Evolutionary conservation across 2,113 vertebrate species (phyloP), one percentile per base, ranked within the genome.

Genomic region (Scatophagus argus): DNA sequence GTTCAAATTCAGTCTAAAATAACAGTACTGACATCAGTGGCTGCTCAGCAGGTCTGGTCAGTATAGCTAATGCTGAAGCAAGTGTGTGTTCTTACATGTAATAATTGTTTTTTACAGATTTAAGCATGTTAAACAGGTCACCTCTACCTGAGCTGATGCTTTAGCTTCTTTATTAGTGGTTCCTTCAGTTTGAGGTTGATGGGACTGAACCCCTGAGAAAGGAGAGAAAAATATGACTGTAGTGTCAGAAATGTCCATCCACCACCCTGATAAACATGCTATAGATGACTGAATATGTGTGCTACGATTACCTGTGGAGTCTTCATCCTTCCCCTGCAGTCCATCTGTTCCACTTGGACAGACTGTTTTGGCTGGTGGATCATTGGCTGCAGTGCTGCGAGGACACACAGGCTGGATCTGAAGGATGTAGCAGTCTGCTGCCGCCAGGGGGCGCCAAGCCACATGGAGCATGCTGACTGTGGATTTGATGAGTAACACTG

Each of bases 381-480:
- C 52, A 12, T 47, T 29, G 29, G 31, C n/a, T 25, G 64, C 27
- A 2, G 78, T 5, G 8, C 61, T 73, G 2, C 32, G 32, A 2
- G 79, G 86, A 17, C 51, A 79, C 38, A 94, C 94, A 0, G 96
- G 95, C 77, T 96, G 96, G 70, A 99, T 79, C 4, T 99, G 98
- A 68, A 99, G 93, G 84, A 99, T 91, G 82, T 99, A 99, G 27
- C 94, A 95, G 86, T 99, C 97, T 8, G 98, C 97, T 0, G 96
- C 96, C 62, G 96, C 94, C 52, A 99, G 94, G 82, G 98, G 97
- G 86, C 97, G 96, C 98, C 98, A 99, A 9, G 98, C 97, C 56
- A 99, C 92, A 2, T 99, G 97, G 25, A 99, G 97, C 88, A 97
- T 96, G 82, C 94, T 96, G 82, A 97, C 96, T 9, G 97, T 99